Evolutionary conservation across 2,797 vertebrate species (phyloP).

Genomic region (Chiropotes sagulatus): DNA sequence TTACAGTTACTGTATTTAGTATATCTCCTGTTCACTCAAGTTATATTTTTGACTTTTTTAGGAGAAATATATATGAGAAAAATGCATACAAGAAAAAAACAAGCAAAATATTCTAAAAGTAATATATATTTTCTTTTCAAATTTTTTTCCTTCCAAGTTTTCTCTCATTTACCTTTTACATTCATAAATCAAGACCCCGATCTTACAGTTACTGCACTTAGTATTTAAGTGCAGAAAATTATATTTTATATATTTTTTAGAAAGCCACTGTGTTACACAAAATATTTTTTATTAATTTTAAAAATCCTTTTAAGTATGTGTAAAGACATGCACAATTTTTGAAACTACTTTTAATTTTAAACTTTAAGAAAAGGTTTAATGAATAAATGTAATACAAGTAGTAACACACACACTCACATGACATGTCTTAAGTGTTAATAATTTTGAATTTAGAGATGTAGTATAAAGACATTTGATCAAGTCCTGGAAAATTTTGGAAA

Average conservation of each 20-base stretch:
- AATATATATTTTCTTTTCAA: slow-evolving; percentile 39
- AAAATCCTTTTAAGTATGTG: slow-evolving; percentile 40
- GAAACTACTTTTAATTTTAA: slow-evolving; percentile 9
- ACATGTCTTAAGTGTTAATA: not conserved
- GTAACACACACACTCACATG: not conserved
- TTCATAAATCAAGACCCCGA: slow-evolving; percentile 41
- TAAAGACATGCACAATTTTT: not conserved
- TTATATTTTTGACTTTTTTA: not conserved
- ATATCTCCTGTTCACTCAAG: not conserved
- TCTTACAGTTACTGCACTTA: not conserved
- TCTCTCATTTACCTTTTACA: not conserved
- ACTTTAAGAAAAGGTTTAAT: not conserved
- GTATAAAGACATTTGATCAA: not conserved
- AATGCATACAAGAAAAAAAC: not conserved
- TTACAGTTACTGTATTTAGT: not conserved
- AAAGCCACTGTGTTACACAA: not conserved
- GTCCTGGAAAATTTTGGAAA: not conserved
- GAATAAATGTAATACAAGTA: not conserved
- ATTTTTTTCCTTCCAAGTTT: slow-evolving; percentile 30
- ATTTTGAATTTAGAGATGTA: not conserved
- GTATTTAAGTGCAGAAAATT: not conserved
- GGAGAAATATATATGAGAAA: not conserved
- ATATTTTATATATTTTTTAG: not conserved
- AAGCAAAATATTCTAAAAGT: not conserved
- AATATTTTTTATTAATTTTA: not conserved